Percentiles rank a stretch among this genome's conserved stretches.
Conservation (phyloP, 2,113 vertebrate species). For the Corynorhinus townsendii region DNA sequence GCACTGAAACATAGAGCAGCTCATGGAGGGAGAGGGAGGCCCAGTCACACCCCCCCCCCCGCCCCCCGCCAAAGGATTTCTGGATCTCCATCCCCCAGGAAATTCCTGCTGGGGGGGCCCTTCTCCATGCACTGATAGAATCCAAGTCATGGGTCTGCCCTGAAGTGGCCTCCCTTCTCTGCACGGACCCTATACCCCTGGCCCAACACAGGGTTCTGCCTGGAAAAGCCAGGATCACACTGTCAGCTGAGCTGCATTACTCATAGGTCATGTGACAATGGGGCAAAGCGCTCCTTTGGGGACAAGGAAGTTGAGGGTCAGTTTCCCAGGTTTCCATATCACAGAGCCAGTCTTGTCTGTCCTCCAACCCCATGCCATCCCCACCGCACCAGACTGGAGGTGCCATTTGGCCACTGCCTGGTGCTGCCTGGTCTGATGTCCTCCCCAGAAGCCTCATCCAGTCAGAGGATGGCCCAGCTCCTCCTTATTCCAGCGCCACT, state of each 20-base stretch:
- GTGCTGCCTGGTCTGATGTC: background rate
- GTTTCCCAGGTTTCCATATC: background rate
- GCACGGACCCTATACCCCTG: accelerated
- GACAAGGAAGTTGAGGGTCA: background rate
- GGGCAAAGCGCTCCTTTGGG: background rate
- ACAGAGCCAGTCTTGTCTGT: background rate
- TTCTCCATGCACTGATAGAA: background rate
- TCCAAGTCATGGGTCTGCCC: background rate
- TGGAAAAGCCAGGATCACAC: background rate
- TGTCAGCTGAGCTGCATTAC: background rate
- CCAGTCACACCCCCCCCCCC: too few relatives aligned
- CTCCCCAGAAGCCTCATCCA: background rate
- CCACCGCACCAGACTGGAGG: background rate
- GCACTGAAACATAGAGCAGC: conserved; percentile 83
- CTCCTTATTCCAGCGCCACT: background rate
- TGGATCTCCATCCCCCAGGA: accelerated
- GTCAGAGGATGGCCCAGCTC: background rate
- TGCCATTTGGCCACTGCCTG: background rate
- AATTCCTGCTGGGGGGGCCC: background rate
- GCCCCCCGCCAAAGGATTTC: background rate
- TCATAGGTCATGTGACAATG: background rate
- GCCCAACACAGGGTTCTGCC: background rate
- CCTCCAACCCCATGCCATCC: background rate
- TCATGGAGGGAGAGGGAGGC: background rate
- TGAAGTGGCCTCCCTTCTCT: background rate